Evolutionary conservation across 2,113 vertebrate species (phyloP).

Genomic region (Solenodon paradoxus): DNA sequence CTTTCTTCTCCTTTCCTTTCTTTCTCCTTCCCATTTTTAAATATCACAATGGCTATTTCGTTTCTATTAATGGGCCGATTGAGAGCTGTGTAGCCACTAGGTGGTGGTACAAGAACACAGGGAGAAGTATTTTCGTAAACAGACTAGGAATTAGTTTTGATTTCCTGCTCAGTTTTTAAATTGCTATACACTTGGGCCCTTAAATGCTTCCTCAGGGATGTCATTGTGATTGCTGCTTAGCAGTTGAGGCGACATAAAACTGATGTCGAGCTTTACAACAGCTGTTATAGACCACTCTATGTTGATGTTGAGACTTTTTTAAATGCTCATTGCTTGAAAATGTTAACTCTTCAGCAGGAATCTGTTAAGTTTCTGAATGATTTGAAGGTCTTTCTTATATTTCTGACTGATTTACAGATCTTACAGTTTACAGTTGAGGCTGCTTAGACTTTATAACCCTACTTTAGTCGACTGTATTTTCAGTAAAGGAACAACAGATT

Average conservation of each 20-base stretch:
- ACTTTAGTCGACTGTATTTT: slow-evolving; percentile 51
- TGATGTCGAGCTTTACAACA: slow-evolving; percentile 80
- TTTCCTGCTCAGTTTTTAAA: slow-evolving; percentile 77
- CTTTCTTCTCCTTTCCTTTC: not conserved
- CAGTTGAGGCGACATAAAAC: slow-evolving; percentile 79
- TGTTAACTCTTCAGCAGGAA: slow-evolving; percentile 70
- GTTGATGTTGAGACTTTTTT: slow-evolving; percentile 75
- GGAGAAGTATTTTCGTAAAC: slow-evolving; percentile 18
- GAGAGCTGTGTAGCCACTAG: slow-evolving; percentile 77
- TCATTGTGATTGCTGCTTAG: slow-evolving; percentile 81
- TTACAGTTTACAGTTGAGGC: slow-evolving; percentile 55
- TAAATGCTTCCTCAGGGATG: slow-evolving; percentile 82
- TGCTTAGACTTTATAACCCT: slow-evolving; percentile 66
- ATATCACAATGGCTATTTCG: not conserved
- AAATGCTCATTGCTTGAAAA: slow-evolving; percentile 71
- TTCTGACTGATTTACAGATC: slow-evolving; percentile 70
- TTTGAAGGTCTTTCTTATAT: slow-evolving; percentile 60
- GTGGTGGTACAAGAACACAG: slow-evolving; percentile 80
- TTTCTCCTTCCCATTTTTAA: not conserved
- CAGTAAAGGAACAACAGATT: slow-evolving; percentile 3
- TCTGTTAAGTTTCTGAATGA: slow-evolving; percentile 58
- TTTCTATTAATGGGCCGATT: not conserved
- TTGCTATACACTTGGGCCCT: slow-evolving; percentile 73
- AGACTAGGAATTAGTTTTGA: slow-evolving; percentile 73
- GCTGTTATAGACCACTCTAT: slow-evolving; percentile 77